phyloP scores from a whole-genome alignment of 2,797 vertebrate species.

The Tympanoctomys barrerae region DNA sequence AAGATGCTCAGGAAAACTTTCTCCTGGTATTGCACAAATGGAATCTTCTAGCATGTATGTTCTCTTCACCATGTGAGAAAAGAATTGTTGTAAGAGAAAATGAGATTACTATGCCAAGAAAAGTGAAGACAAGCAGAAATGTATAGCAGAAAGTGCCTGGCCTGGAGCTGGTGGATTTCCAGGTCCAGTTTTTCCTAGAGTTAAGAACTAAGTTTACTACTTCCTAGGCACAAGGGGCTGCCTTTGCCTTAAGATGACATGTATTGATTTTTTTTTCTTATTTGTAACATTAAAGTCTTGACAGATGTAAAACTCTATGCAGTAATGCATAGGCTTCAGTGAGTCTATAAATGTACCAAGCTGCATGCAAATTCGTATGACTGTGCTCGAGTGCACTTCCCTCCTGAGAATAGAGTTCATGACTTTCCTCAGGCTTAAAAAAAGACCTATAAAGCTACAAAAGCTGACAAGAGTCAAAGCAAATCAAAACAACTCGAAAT shows the following conservation, averaged over 20 bases:
- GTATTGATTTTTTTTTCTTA: background rate
- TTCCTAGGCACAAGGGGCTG: background rate
- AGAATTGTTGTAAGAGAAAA: background rate
- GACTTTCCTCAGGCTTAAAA: background rate
- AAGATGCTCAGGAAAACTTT: background rate
- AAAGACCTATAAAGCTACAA: background rate
- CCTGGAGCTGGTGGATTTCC: background rate
- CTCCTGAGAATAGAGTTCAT: background rate
- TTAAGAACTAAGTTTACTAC: background rate
- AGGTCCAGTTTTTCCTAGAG: background rate
- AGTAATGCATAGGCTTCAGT: background rate
- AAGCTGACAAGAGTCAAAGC: constrained; percentile 14
- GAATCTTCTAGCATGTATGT: background rate
- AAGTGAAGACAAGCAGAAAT: background rate
- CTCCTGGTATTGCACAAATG: background rate
- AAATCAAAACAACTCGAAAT: constrained; percentile 43
- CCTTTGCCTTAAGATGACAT: constrained; percentile 28
- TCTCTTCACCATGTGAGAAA: constrained; percentile 4
- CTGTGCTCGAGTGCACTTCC: background rate
- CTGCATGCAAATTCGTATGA: background rate
- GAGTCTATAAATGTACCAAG: background rate
- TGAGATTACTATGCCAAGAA: background rate
- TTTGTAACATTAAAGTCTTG: background rate
- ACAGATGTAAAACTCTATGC: background rate
- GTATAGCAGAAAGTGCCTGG: background rate